Base-by-base conservation (phyloP, 2,888 invertebrate genomes). In the Catocala fraxini region DNA sequence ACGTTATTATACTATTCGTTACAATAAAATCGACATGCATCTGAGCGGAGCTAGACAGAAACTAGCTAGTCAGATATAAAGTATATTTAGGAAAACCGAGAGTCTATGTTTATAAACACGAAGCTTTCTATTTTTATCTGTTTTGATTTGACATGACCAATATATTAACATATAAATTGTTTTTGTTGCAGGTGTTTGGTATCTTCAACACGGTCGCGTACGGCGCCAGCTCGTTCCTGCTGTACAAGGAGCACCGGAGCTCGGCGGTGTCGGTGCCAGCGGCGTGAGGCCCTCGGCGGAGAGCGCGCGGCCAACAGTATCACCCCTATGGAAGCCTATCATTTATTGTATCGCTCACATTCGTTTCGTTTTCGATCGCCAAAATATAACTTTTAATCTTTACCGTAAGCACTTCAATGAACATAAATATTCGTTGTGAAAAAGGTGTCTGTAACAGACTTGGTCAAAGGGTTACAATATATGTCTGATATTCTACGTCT, bases 201-300 rank as follows among this genome's bases (percentile, higher is more conserved):
- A 87, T 98, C 46, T 96, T 98, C 90, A 98, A 98, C 89, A 96
- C 97, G 51, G 79, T 96, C 57, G 97, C 96, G 33, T 98, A 98
- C 82, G 97, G 95, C 42, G 96, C 95, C 65, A 97, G 97, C 73
- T 91, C 97, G 34, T 97, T 96, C 89, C 95, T 97, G 81, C 93
- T 98, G 73, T 97, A 95, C 90, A 86, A 96, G 80, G 97, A 97
- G 81, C 96, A 96, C 93, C 97, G 96, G 85, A 95, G 92, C 71
- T 70, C 88, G 35, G 63, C 65, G 54, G 66, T 45, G 35, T 59
- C 75, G 41, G 73, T 76, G 41, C 73, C 75, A 39, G 75, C 77
- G 15, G 83, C 84, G 83, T 84, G 83, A 83, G 69, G 25, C 47
- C 49, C 35, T 61, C 57, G 70, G 63, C 54, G 25, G 25, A 56